Evolutionary conservation across 1,140 invertebrate species (phyloP), one percentile per base, ranked within the genome.

Genomic region (Triops cancriformis): DNA sequence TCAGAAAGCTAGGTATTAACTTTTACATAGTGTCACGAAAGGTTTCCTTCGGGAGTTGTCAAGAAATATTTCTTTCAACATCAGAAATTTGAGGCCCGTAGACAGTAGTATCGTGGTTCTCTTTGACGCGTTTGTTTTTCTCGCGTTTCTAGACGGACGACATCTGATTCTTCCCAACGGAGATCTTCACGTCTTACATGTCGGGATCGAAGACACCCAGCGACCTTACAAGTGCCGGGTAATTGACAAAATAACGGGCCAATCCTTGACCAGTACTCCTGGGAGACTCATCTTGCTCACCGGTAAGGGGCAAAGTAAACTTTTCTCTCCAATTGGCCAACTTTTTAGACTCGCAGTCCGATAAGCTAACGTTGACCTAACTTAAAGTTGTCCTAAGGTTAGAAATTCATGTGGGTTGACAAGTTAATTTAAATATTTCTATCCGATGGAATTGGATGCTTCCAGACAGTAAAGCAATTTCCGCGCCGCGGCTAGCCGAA

Each of bases 221-320:
- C 80, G 80, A 73, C 80, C 76, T 76, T 87, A 86, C 80, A 82
- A 82, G 7, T 87, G 86, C 80, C 82, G 83, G 28, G 85, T 85
- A 1, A 80, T 82, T 26, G 85, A 86, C 79, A 82, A 83, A 14
- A 81, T 87, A 14, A 86, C 85, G 0, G 82, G 82, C 6, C 83
- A 85, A 28, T 83, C 84, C 73, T 83, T 84, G 78, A 82, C 81
- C 37, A 86, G 85, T 79, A 80, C 81, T n/a, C 79, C 85, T 12
- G 82, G 82, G n/a, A 81, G 85, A 26, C 81, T 85, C 26, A 82
- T 86, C n/a, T 73, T 81, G 12, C 28, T 74, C n/a, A 72, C 72
- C 72, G 77, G 77, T 77, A 31, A 23, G 28, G 31, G 7, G 31
- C 31, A 2, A 7, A 37, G 31, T 7, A 37, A 37, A 37, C 2